Conservation (phyloP, 30 jellyfish, hydroid and myxozoan genomes). For the Hydractinia symbiolongicarpus region DNA sequence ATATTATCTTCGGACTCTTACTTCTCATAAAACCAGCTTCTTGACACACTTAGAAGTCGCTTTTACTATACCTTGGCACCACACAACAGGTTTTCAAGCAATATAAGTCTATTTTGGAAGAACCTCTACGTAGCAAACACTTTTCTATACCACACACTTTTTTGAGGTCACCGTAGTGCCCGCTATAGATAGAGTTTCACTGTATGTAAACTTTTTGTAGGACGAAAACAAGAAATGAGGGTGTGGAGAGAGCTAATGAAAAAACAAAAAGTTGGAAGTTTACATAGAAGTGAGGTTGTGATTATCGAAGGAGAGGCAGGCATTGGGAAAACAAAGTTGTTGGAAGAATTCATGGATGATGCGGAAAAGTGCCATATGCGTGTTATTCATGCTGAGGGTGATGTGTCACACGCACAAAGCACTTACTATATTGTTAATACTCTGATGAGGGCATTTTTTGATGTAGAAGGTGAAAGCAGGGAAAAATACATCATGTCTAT, state of each 20-base stretch:
- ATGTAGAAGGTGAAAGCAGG: neutral
- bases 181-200: neutral
- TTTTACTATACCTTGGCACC: too few species aligned
- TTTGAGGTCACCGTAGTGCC: too few species aligned
- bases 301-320: conserved; percentile 87
- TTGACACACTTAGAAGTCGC: too few species aligned
- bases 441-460: neutral
- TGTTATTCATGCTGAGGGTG: conserved; percentile 7
- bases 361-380: conserved; percentile 31
- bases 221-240: conserved; percentile 40
- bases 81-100: neutral
- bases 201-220: conserved; percentile 4
- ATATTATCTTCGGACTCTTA: too few species aligned
- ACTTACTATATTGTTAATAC: neutral
- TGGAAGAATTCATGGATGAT: conserved; percentile 69
- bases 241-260: conserved; percentile 11
- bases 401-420: conserved; percentile 5
- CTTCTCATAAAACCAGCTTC: too few species aligned
- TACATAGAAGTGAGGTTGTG: neutral
- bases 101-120: neutral
- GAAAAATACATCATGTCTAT: neutral
- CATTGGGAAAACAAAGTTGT: conserved; percentile 76
- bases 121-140: neutral
- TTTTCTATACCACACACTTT: neutral
- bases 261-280: neutral